Evolutionary conservation across 2,113 vertebrate species (phyloP), one percentile per base, ranked within the genome.

Genomic region (Bos indicus): DNA sequence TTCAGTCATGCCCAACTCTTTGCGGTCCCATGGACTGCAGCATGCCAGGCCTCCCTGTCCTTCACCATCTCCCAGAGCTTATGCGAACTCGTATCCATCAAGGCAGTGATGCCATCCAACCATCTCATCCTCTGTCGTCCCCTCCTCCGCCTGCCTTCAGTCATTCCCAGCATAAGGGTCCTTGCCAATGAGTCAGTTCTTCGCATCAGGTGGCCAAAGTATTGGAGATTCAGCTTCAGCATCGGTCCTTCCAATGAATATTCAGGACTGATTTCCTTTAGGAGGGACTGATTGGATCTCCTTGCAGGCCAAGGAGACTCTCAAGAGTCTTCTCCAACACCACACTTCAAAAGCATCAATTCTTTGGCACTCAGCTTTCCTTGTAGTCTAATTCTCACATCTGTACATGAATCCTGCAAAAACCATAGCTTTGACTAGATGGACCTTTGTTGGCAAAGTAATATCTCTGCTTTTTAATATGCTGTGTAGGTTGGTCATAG

Each of bases 1-100:
- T 40, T 40, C n/a, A 23, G 10, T 71, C 0, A 0, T 40, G n/a
- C 23, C n/a, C 19, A 40, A 40, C n/a, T 40, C 9, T 71, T 40
- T 71, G 67, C 0, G 2, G n/a, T 21, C 10, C n/a, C n/a, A 71
- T 71, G 64, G 17, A 71, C 33, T 23, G 10, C 19, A 71, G n/a
- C 67, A 23, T 23, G 67, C 5, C 36, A 23, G 67, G 5, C 19
- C 40, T 71, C n/a, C n/a, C 67, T 6, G 10, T 40, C 67, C 9
- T 71, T 71, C 67, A 71, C 67, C n/a, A 23, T 71, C 67, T 71
- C n/a, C 19, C n/a, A 71, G 67, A 71, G 5, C 19, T 23, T 40
- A 71, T 0, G 5, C 19, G 6, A 71, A 71, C n/a, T 71, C 10
- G 12, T 40, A 40, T 6, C 10, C 67, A 71, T 23, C 2, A 40